These are phyloP conservation scores for Zoanthus sociatus DNA, from an alignment of 92 coral and sea anemone species.

Conservation along the genomic window DNA sequence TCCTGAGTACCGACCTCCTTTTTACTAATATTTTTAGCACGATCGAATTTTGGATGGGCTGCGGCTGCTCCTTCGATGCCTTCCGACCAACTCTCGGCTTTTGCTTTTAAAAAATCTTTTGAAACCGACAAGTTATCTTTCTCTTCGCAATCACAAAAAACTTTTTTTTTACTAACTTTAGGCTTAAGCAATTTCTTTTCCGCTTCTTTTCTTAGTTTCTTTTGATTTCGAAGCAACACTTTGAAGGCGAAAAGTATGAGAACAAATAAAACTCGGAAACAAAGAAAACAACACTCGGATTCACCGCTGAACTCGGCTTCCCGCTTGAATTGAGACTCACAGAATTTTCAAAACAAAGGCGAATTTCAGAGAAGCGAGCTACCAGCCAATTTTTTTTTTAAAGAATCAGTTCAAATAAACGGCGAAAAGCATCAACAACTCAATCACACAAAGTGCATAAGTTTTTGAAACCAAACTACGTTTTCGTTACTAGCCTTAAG, in stretches of 20 bases:
- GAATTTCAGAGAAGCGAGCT: constrained; percentile 2
- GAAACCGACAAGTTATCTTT: not conserved
- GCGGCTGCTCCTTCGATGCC: constrained; percentile 31
- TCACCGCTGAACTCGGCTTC: constrained; percentile 32
- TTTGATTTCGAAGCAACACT: constrained; percentile 20
- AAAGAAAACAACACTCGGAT: constrained; percentile 33
- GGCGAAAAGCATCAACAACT: constrained; percentile 19
- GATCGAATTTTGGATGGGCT: constrained; percentile 31
- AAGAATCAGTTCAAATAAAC: constrained; percentile 18
- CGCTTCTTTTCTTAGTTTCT: constrained; percentile 18
- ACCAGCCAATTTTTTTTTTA: not conserved
- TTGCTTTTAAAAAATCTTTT: constrained; percentile 9
- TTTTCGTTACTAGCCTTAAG: constrained; percentile 10
- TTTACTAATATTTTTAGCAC: constrained; percentile 25
- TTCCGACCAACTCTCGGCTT: constrained; percentile 14
- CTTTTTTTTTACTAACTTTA: constrained; percentile 6
- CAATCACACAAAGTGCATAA: constrained; percentile 20
- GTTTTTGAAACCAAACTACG: constrained; percentile 25
- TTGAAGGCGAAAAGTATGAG: constrained; percentile 27
- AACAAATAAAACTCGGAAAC: constrained; percentile 20
- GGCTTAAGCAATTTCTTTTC: constrained; percentile 9
- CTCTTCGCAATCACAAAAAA: not conserved
- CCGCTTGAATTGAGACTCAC: constrained; percentile 19
- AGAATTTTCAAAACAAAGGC: constrained; percentile 27
- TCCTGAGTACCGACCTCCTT: constrained; percentile 27